These are phyloP conservation scores for Scrobipalpa atriplicella DNA, from an alignment of 2,888 invertebrate genomes.

Conservation along the genomic window DNA sequence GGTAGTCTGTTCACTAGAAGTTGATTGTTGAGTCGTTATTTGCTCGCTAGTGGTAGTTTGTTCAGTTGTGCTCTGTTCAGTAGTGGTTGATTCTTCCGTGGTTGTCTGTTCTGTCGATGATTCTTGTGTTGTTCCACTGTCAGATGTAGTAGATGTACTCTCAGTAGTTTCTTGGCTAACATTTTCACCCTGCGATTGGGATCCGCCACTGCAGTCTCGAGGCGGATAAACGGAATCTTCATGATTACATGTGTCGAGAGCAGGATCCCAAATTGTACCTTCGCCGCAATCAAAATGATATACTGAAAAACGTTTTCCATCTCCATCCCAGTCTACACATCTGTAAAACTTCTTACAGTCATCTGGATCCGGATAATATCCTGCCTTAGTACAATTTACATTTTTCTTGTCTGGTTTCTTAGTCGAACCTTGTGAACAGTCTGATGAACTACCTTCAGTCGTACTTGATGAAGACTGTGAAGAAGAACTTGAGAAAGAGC, in stretches of 20 bases:
- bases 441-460: conserved; percentile 49
- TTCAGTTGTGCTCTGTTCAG: conserved; percentile 22
- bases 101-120: conserved; percentile 44
- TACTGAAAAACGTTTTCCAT: conserved; percentile 81
- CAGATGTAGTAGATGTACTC: conserved; percentile 36
- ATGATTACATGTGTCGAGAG: conserved; percentile 86
- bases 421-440: conserved; percentile 53
- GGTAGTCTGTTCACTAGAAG: conserved; percentile 41
- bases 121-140: conserved; percentile 37
- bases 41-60: conserved; percentile 39
- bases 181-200: conserved; percentile 55
- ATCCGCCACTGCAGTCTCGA: conserved; percentile 65
- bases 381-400: conserved; percentile 80
- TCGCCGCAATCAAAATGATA: conserved; percentile 86
- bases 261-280: conserved; percentile 88
- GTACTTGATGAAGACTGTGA: conserved; percentile 39
- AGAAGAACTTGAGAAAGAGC: conserved; percentile 36
- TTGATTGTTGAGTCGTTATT: conserved; percentile 42
- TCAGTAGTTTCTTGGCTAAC: conserved; percentile 39
- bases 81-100: conserved; percentile 39
- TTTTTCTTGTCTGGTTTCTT: conserved; percentile 55
- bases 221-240: conserved; percentile 85
- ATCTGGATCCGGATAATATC: conserved; percentile 83
- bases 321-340: conserved; percentile 84
- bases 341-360: conserved; percentile 86